Evolutionary conservation across 2,888 invertebrate species (phyloP).

Genomic region (Frankliniella intonsa): DNA sequence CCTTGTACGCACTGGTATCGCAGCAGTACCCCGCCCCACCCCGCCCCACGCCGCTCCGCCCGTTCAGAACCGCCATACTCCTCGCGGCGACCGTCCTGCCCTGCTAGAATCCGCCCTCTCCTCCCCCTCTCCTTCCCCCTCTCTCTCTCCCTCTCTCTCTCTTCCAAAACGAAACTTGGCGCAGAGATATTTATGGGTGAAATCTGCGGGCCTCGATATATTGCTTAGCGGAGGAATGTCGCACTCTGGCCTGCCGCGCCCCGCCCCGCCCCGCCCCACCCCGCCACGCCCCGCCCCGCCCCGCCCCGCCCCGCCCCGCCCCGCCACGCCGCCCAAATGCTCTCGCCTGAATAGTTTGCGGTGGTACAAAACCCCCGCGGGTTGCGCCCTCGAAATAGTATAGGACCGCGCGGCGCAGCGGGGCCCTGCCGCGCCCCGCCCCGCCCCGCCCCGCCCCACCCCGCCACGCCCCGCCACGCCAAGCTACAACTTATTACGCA

Average conservation of each 20-base stretch:
- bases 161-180: not conserved
- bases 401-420: too few relatives aligned
- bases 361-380: not conserved
- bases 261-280: too few relatives aligned
- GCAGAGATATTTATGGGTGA: conserved; percentile 22
- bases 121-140: not conserved
- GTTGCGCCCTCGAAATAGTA: too few relatives aligned
- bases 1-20: not conserved
- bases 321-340: not conserved
- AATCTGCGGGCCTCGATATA: conserved; percentile 20
- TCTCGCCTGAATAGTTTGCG: not conserved
- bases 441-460: not conserved
- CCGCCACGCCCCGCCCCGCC: too few relatives aligned
- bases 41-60: not conserved
- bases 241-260: not conserved
- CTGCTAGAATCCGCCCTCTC: not conserved
- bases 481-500: not conserved
- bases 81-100: not conserved
- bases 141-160: not conserved
- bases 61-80: not conserved
- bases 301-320: too few relatives aligned
- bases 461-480: not conserved
- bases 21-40: not conserved
- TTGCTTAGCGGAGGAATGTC: conserved; percentile 17
- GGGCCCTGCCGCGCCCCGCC: not conserved